phyloP scores from a whole-genome alignment of 2,113 vertebrate genomes.

The Elephas maximus region DNA sequence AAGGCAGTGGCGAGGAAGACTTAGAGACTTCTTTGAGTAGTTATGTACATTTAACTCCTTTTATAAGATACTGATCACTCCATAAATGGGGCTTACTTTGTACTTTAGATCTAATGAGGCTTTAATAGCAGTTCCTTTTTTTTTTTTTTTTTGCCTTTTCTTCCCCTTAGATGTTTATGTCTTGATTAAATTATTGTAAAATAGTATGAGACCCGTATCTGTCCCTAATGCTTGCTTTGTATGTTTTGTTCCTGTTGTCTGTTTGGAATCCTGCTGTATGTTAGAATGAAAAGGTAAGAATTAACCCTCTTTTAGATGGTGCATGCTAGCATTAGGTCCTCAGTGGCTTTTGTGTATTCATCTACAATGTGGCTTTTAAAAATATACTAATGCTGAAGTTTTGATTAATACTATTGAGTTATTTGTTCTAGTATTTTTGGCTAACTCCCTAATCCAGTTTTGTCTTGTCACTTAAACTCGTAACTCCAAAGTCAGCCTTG shows the following conservation, averaged over 20 bases:
- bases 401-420: slow-evolving; percentile 81
- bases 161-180: slow-evolving; percentile 74
- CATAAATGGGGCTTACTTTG: slow-evolving; percentile 47
- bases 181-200: slow-evolving; percentile 84
- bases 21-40: slow-evolving; percentile 42
- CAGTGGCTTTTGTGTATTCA: slow-evolving; percentile 80
- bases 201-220: slow-evolving; percentile 85
- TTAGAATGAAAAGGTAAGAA: slow-evolving; percentile 99
- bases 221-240: slow-evolving; percentile 98
- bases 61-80: slow-evolving; percentile 4
- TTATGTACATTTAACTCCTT: slow-evolving; percentile 12
- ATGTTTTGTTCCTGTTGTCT: slow-evolving; percentile 98
- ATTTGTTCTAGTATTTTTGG: slow-evolving; percentile 76
- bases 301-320: slow-evolving; percentile 93
- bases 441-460: slow-evolving; percentile 79
- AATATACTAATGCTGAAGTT: slow-evolving; percentile 76
- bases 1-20: slow-evolving; percentile 22
- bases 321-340: slow-evolving; percentile 91
- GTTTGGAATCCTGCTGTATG: slow-evolving; percentile 99
- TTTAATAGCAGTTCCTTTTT: slow-evolving; percentile 50
- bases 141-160: not conserved
- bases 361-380: slow-evolving; percentile 77
- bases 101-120: slow-evolving; percentile 36
- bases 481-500: slow-evolving; percentile 77
- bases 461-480: slow-evolving; percentile 81